Conservation (phyloP, 2,797 vertebrate species). For the Gymnodraco acuticeps region DNA sequence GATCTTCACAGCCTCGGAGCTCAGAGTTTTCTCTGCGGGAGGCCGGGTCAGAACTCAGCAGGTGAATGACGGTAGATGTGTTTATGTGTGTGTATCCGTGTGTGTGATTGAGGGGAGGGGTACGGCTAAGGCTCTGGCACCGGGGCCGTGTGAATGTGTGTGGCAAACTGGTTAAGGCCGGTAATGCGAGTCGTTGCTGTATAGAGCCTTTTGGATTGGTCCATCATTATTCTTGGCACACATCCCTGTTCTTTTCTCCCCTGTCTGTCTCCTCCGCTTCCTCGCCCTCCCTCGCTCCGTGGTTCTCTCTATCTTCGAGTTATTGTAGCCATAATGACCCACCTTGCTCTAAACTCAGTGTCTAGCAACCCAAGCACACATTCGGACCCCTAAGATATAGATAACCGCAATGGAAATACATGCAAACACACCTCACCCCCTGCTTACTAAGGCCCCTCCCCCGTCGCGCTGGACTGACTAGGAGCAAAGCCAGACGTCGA, state of each 20-base stretch:
- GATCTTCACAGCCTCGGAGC: constrained; percentile 57
- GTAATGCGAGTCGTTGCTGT: constrained; percentile 57
- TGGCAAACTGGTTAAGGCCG: constrained; percentile 64
- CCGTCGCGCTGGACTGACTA: constrained; percentile 42
- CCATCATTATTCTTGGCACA: constrained; percentile 86
- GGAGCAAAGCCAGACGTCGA: constrained; percentile 62
- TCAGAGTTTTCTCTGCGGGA: constrained; percentile 47
- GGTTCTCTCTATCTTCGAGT: constrained; percentile 63
- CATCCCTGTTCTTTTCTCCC: constrained; percentile 55
- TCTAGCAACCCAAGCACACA: constrained; percentile 52
- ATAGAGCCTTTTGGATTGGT: constrained; percentile 75
- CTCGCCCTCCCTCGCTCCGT: constrained; percentile 51
- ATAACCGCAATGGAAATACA: constrained; percentile 38
- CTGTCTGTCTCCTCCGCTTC: constrained; percentile 38
- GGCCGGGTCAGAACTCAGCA: constrained; percentile 72
- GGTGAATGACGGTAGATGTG: constrained; percentile 59
- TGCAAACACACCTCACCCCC: constrained; percentile 21
- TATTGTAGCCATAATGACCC: constrained; percentile 77
- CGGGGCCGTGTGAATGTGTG: constrained; percentile 58
- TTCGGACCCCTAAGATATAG: constrained; percentile 1
- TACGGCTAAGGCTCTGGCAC: constrained; percentile 7
- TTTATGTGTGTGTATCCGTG: constrained; percentile 26
- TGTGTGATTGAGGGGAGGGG: not conserved
- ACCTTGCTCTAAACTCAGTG: constrained; percentile 66
- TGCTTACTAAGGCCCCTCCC: constrained; percentile 41